Evolutionary conservation across 2,113 vertebrate genomes (phyloP), one percentile per base, ranked within the genome.

Genomic region (Stigmatopora argus): DNA sequence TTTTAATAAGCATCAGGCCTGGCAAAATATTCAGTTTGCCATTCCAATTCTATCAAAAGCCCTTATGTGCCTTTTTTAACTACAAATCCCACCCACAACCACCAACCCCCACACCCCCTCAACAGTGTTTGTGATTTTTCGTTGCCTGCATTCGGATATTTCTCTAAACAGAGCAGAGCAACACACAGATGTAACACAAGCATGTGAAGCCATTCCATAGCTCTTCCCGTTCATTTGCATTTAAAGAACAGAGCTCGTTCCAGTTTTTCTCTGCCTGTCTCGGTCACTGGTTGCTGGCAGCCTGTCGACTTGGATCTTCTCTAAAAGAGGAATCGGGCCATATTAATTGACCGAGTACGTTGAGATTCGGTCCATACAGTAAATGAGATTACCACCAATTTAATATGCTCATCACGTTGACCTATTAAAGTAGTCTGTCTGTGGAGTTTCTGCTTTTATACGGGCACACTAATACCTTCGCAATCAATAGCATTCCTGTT

Each of bases 291-390:
- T 64, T 72, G 72, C 67, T 79, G 78, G 75, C 71, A 75, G 78
- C 80, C 72, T 62, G 65, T 73, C 47, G 21, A 79, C 78, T 67
- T 65, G 72, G 72, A 83, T 88, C 74, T 56, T 82, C 77, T 82
- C 83, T 73, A 78, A 75, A 48, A 71, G 80, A 89, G 78, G 84
- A 86, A 74, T 86, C 78, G 78, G 84, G 74, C 78, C 84, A 83
- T 85, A 85, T 86, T 91, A 90, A 91, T 90, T 90, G 89, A 85
- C 73, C 66, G 77, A 79, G 77, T 65, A 83, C 78, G 73, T 83
- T 87, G 80, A 80, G 72, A 78, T 59, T 62, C 68, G 66, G 81
- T 70, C 75, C 70, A 72, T 79, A 41, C 38, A 41, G 38, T 41
- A 79, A 85, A 85, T 81, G 72, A 83, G 82, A 82, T 14, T 18